phyloP scores from a whole-genome alignment of 2,113 vertebrate genomes.

The Tachysurus vachellii region DNA sequence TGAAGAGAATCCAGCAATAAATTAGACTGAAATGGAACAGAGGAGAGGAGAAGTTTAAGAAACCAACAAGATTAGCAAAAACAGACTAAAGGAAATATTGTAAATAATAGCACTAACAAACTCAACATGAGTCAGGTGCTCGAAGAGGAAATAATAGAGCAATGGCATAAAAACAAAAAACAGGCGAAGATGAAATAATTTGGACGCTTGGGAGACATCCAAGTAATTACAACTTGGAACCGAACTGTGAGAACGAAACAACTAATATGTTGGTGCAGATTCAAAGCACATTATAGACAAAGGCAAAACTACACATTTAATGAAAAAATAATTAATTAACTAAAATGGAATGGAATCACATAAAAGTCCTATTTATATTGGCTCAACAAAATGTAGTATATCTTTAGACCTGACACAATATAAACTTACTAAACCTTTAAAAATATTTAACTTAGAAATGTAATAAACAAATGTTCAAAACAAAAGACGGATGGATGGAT shows the following conservation, averaged over 20 bases:
- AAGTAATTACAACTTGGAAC: not conserved
- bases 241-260: not conserved
- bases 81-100: constrained; percentile 21
- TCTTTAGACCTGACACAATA: not conserved
- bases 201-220: not conserved
- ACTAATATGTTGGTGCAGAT: not conserved
- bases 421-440: not conserved
- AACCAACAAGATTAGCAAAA: constrained; percentile 25
- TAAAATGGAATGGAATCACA: not conserved
- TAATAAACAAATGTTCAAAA: not conserved
- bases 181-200: not conserved
- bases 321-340: not conserved
- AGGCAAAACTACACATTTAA: not conserved
- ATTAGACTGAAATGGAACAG: constrained; percentile 26
- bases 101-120: constrained; percentile 8
- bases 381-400: not conserved
- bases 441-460: not conserved
- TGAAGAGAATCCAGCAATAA: constrained; percentile 45
- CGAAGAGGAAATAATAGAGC: constrained; percentile 6
- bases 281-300: not conserved
- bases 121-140: constrained; percentile 12
- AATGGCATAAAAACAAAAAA: not conserved
- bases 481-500: not conserved
- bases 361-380: not conserved
- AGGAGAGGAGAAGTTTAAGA: constrained; percentile 26